Base-by-base conservation (phyloP, 37 sponge, comb jelly and placozoan species). In the Petrosia ficiformis region DNA sequence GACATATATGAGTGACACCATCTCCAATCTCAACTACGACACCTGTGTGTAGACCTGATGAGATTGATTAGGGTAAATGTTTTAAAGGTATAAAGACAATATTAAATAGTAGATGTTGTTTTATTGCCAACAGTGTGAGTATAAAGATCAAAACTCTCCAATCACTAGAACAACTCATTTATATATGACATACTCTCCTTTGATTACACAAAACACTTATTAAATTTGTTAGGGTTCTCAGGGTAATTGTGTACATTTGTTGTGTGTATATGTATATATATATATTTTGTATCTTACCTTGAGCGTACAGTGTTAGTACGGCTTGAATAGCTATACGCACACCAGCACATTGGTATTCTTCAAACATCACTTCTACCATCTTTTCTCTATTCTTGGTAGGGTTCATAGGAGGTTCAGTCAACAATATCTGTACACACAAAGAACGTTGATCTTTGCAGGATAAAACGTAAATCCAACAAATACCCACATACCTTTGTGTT, bases 281-380 rank as follows among this genome's bases (percentile, higher is more conserved):
- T 16, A 74, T 31, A 24, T 5, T 14, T 33, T 4, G 57, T 19
- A 0, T 36, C 52, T 72, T 80, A 94, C 98, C 99, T 88, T 99
- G 99, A 69, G 99, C 99, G 63, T 99, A 99, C 33, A 99, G 90
- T 16, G 99, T 99, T 32, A 99, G 85, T 1, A 99, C 99, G 16
- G 99, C 99, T 80, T 99, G 99, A 19, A 99, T 94, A n/a, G 99
- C 97, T 66, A 99, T 93, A 80, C 96, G 96, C 22, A 93, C 93
- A 21, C 97, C 97, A 60, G 86, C 88, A 75, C 87, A 94, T 10
- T 95, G 73, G 71, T 99, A 99, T 74, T 90, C 69, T 75, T 99
- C 99, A 86, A 99, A 99, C 96, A 99, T 99, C 31, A 90, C 86
- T 79, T 99, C 97, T 40, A 99, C 77, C 99, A 99, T 99, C 89